These are phyloP conservation scores for Spea hammondii DNA, from an alignment of 2,797 vertebrate species.

Conservation along the genomic window DNA sequence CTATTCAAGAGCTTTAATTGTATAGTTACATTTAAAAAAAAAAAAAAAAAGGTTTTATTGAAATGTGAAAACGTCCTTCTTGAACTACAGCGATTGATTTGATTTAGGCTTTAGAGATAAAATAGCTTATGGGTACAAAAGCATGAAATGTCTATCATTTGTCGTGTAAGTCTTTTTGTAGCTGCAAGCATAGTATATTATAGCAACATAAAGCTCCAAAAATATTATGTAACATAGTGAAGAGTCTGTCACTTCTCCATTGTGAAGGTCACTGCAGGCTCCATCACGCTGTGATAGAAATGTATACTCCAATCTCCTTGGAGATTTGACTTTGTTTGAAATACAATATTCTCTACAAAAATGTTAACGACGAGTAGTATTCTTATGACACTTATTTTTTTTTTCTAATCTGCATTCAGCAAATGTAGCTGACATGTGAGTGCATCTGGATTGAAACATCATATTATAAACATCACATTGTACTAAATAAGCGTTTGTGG, in stretches of 20 bases:
- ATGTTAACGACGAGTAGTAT: too few species aligned
- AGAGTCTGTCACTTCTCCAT: conserved; percentile 9
- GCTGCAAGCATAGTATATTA: conserved; percentile 18
- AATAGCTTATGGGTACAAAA: conserved; percentile 26
- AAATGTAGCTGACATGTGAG: too few species aligned
- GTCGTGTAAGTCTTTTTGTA: conserved; percentile 4
- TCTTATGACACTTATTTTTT: too few species aligned
- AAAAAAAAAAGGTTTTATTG: background rate
- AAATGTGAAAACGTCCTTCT: background rate
- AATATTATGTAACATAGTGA: conserved; percentile 22
- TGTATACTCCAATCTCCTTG: conserved; percentile 2
- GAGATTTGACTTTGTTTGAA: conserved; percentile 1
- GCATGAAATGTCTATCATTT: conserved; percentile 24
- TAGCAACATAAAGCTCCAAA: conserved; percentile 14
- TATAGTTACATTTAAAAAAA: too few species aligned
- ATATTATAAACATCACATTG: too few species aligned
- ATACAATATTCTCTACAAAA: background rate
- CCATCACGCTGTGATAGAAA: conserved; percentile 18
- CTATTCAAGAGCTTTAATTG: too few species aligned
- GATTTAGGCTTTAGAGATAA: conserved; percentile 12
- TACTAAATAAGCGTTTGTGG: too few species aligned
- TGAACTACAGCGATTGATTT: conserved; percentile 1
- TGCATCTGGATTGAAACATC: too few species aligned
- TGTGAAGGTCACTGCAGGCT: conserved; percentile 11
- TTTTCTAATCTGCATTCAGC: too few species aligned